These are phyloP conservation scores for Lapara coniferarum DNA, from an alignment of 2,888 invertebrate species.

Conservation along the genomic window DNA sequence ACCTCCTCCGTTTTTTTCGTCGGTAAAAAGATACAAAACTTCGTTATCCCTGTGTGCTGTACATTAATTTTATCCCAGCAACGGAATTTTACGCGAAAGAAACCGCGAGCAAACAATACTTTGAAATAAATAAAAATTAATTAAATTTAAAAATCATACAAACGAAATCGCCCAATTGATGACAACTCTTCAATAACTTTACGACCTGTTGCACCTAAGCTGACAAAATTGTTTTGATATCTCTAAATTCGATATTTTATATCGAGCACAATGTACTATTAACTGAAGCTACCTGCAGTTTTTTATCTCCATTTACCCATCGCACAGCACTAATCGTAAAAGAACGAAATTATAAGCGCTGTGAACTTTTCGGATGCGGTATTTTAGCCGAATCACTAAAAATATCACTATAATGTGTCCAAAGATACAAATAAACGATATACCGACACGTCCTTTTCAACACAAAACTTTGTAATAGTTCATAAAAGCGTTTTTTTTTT, in stretches of 20 bases:
- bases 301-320: slow-evolving; percentile 10
- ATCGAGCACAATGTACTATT: not conserved
- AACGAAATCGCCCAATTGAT: not conserved
- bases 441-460: slow-evolving; percentile 6
- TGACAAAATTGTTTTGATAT: slow-evolving; percentile 5
- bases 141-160: not conserved
- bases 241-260: slow-evolving; percentile 14
- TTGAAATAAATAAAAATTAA: not conserved
- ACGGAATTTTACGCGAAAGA: too few species aligned
- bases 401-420: slow-evolving; percentile 1
- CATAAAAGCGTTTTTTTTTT: slow-evolving; percentile 17
- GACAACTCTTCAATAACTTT: slow-evolving; percentile 3
- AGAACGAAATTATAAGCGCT: slow-evolving; percentile 5
- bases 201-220: not conserved
- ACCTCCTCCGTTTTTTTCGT: too few species aligned
- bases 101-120: too few species aligned
- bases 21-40: too few species aligned
- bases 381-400: not conserved
- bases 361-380: slow-evolving; percentile 24
- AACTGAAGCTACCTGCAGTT: slow-evolving; percentile 19
- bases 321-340: slow-evolving; percentile 6
- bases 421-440: slow-evolving; percentile 11
- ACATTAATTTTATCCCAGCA: too few species aligned
- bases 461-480: slow-evolving; percentile 8
- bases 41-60: too few species aligned